A percentile compares a stretch with the other conserved stretches of the same genome.
Conservation (phyloP, 2,797 vertebrate genomes). For the Euthynnus affinis region DNA sequence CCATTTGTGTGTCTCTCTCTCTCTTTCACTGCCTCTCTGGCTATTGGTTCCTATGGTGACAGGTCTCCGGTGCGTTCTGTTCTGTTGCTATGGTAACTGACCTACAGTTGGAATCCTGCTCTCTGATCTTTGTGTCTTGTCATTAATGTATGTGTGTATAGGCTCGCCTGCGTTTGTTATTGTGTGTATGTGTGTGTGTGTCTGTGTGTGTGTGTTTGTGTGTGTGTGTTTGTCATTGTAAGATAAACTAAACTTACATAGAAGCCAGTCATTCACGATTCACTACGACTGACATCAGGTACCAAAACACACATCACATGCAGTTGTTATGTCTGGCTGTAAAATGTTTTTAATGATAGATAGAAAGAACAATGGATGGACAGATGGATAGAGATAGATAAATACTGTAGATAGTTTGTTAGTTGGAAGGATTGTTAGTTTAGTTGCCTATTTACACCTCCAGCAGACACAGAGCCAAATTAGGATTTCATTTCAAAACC, state of each 20-base stretch:
- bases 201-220: background rate
- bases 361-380: background rate
- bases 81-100: slow-evolving; percentile 83
- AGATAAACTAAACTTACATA: slow-evolving; percentile 3
- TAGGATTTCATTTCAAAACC: background rate
- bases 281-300: slow-evolving; percentile 9
- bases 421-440: too few species aligned
- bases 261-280: background rate
- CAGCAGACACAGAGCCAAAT: background rate
- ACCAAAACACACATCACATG: background rate
- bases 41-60: slow-evolving; percentile 80
- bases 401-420: too few species aligned
- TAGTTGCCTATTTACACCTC: background rate
- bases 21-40: slow-evolving; percentile 44
- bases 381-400: background rate
- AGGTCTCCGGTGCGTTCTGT: slow-evolving; percentile 70
- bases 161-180: background rate
- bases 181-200: too few species aligned
- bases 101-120: slow-evolving; percentile 74
- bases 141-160: slow-evolving; percentile 41
- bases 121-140: slow-evolving; percentile 71
- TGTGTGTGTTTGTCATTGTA: background rate
- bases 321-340: background rate
- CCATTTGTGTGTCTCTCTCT: background rate
- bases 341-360: background rate